Evolutionary conservation across 2,797 vertebrate species (phyloP).

Genomic region (Nannoperca obscura): DNA sequence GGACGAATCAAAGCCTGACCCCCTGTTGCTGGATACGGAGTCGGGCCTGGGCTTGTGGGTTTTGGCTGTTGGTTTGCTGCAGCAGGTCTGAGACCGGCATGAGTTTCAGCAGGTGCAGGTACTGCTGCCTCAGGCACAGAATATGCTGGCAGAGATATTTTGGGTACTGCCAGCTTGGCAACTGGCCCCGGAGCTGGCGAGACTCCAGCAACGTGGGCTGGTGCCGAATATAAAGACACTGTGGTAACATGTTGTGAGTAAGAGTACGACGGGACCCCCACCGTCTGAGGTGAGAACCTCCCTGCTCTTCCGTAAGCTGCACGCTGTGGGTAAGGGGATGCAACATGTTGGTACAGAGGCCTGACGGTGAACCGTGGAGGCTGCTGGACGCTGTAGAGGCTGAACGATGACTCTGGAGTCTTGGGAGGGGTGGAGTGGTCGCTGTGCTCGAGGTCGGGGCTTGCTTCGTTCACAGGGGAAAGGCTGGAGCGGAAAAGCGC

Average conservation of each 20-base stretch:
- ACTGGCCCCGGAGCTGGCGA: constrained; percentile 39
- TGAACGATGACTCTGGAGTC: constrained; percentile 78
- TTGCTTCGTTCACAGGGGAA: constrained; percentile 95
- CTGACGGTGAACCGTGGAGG: constrained; percentile 79
- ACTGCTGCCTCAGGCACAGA: constrained; percentile 34
- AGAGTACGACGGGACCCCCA: constrained; percentile 44
- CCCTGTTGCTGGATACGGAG: constrained; percentile 42
- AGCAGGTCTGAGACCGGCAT: constrained; percentile 35
- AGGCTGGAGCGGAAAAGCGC: constrained; percentile 90
- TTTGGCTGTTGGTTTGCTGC: constrained; percentile 40
- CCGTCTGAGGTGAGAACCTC: constrained; percentile 83
- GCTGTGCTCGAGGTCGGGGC: constrained; percentile 89
- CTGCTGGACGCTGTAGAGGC: constrained; percentile 57
- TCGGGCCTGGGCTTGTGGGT: constrained; percentile 48
- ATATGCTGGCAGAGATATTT: constrained; percentile 32
- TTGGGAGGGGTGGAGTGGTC: constrained; percentile 86
- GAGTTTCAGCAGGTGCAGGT: constrained; percentile 52
- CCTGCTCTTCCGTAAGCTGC: constrained; percentile 80
- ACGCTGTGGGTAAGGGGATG: constrained; percentile 86
- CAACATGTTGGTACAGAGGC: constrained; percentile 81
- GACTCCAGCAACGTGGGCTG: constrained; percentile 21
- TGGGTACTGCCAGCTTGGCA: constrained; percentile 27
- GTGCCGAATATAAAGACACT: constrained; percentile 54
- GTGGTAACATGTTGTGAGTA: constrained; percentile 61
- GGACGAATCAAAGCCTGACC: constrained; percentile 58